Base-by-base conservation (phyloP, 2,888 invertebrate species). In the Noctuana brunneofusca region DNA sequence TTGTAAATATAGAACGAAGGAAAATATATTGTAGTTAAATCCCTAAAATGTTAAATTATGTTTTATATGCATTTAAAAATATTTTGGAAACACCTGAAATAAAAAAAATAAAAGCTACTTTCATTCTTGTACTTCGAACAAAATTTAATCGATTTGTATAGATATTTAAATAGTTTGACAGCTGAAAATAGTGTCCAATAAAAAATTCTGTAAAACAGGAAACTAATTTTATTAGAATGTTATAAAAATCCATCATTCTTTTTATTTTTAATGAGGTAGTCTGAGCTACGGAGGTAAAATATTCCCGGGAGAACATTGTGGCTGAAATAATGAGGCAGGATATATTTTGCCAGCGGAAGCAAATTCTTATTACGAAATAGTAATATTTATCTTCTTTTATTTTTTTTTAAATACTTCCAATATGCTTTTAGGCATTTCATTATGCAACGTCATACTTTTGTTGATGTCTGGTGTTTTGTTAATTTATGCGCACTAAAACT, bases 301-400 rank as follows among this genome's bases (percentile, higher is more conserved):
- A 18, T 18, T 43, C 43, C 43, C 43, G 6, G 18, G 43, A 18
- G 18, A 18, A 18, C 18, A 18, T 18, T 43, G 43, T n/a, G 9
- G 43, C 43, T 43, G 43, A 43, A 43, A 43, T 43, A 43, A 43
- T 43, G 43, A 43, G 43, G 18, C 18, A 11, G 43, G 18, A 43
- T 16, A 16, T 43, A 43, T n/a, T 43, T 18, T 43, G 43, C 43
- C 43, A 18, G 11, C 43, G 43, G 43, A 18, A 43, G 18, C 18
- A 43, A 43, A 43, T 43, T 43, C 43, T 16, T 5, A 43, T 43
- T 43, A 43, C 43, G 9, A 43, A 18, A 16, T n/a, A n/a, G n/a
- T 18, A 43, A 6, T 4, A 5, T 24, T 4, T 24, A 24, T 24
- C 11, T 18, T 43, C 18, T 9, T 1, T 18, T 43, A 11, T 3